These are phyloP conservation scores for Temnothorax nylanderi DNA, from an alignment of 1,140 invertebrate genomes.

Conservation along the genomic window DNA sequence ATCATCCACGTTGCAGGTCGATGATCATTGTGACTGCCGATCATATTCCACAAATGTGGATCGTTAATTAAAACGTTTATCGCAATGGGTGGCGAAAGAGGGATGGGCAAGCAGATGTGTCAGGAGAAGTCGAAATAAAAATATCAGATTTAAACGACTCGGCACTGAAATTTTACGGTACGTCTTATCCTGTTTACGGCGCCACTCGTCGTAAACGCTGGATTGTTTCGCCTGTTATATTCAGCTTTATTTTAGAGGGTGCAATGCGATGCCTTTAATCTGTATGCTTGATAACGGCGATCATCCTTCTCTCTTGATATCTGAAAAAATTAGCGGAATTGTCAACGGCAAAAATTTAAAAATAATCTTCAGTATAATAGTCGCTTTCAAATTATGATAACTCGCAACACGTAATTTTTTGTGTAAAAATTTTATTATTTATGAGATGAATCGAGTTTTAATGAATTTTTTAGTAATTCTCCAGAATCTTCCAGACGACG, in stretches of 20 bases:
- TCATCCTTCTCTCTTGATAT: background rate
- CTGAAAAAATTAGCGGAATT: constrained; percentile 4
- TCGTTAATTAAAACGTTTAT: constrained; percentile 48
- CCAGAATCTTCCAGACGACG: background rate
- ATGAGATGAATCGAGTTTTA: background rate
- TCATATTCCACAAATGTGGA: constrained; percentile 29
- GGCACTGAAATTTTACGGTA: constrained; percentile 38
- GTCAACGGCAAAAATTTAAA: background rate
- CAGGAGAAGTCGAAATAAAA: constrained; percentile 47
- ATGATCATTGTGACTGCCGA: background rate
- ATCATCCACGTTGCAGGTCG: background rate
- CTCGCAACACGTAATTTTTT: background rate
- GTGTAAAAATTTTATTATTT: background rate
- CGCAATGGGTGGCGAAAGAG: constrained; percentile 44
- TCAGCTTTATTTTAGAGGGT: constrained; percentile 41
- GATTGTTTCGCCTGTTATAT: constrained; percentile 28
- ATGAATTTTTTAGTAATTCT: background rate
- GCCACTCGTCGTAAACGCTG: constrained; percentile 34
- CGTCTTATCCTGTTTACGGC: constrained; percentile 47
- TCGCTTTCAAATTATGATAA: background rate
- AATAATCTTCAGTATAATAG: background rate
- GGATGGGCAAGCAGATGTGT: constrained; percentile 24
- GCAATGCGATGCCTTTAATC: background rate
- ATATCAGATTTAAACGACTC: constrained; percentile 51
- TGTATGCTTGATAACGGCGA: background rate